Base-by-base conservation (phyloP, 2,797 vertebrate genomes). In the Psittacula echo region DNA sequence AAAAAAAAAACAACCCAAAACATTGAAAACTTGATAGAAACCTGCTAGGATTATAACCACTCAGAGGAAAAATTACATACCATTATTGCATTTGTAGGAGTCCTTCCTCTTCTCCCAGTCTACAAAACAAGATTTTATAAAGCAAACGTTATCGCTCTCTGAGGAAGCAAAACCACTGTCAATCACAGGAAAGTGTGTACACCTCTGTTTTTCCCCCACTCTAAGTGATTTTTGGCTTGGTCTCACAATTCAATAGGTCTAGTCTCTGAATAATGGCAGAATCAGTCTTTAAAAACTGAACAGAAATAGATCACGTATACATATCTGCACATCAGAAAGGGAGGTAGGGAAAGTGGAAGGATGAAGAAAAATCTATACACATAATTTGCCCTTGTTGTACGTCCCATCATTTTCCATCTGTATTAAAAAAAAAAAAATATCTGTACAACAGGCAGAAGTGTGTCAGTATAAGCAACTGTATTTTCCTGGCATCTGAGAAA, bases 111-210 rank as follows among this genome's bases (percentile, higher is more conserved):
- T 96, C 92, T 96, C 95, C 96, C 95, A 96, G 90, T 96, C 96
- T 97, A 96, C 95, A 97, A 97, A 96, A 97, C 79, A 97, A 97
- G 97, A 97, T 96, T 97, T 97, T 97, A 96, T 95, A 95, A 89
- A 85, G 95, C 93, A 97, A 94, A 80, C 0, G 66, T 96, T 97
- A 96, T 50, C 9, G 61, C 87, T 72, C 79, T 96, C 91, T 78
- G 67, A 94, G 83, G 74, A 94, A 79, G 94, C 92, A 96, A 96
- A 95, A 67, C 65, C 95, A 97, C 92, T 97, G 95, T 97, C 95
- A 96, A 97, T 93, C 96, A 96, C 96, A 97, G 95, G 96, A 90
- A 93, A 75, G 73, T 75, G 71, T 84, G 64, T 60, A 75, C 14
- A 78, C 32, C 82, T 90, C 13, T 64, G 89, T 44, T 62, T 53